Conservation (phyloP, 1,140 invertebrate species). For the Brachionus rubens region DNA sequence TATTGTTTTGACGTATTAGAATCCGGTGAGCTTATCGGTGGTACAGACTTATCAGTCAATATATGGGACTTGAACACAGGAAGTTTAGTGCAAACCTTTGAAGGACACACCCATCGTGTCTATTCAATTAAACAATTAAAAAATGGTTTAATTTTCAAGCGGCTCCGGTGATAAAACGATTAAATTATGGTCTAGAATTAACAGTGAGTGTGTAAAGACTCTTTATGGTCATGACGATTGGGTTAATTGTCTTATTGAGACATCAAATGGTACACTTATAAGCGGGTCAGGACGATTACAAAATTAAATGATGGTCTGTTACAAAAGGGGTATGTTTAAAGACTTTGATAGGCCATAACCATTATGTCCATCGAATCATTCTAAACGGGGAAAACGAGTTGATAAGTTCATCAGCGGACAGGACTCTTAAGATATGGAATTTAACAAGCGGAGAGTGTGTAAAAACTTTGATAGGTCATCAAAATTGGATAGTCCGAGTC, state of each 20-base stretch:
- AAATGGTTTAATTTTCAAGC: not conserved
- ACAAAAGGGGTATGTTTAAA: not conserved
- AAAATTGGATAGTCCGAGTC: not conserved
- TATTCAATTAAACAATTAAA: not conserved
- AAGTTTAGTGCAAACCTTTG: not conserved
- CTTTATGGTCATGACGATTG: not conserved
- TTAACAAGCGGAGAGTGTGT: not conserved
- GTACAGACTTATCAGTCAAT: not conserved
- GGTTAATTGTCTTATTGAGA: constrained; percentile 6
- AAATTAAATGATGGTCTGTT: not conserved
- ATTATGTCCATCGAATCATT: constrained; percentile 4
- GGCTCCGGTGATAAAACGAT: not conserved
- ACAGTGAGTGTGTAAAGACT: not conserved
- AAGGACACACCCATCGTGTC: not conserved
- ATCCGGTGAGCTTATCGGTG: not conserved
- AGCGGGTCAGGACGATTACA: constrained; percentile 1
- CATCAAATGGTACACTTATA: not conserved
- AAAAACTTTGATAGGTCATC: not conserved
- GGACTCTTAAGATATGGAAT: constrained; percentile 15
- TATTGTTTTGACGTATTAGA: not conserved
- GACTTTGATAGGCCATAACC: not conserved
- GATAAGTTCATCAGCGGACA: constrained; percentile 14
- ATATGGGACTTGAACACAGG: constrained; percentile 15
- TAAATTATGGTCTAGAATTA: constrained; percentile 4
- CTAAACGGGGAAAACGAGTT: not conserved